Base-by-base conservation (phyloP, 1,140 invertebrate species). In the Drosophila kanapiae region DNA sequence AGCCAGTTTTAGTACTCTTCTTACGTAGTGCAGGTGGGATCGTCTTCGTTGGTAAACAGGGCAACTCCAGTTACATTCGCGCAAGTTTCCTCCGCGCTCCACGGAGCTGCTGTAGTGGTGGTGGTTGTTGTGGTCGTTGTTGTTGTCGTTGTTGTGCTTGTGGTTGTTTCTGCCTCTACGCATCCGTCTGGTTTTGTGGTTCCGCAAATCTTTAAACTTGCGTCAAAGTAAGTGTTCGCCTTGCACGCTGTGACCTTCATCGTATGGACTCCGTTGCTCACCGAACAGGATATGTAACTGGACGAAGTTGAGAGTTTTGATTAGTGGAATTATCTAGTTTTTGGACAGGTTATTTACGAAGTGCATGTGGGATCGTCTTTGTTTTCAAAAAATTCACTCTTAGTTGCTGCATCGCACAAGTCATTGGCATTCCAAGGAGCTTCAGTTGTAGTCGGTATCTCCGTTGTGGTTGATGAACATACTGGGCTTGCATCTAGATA, bases 11-110 rank as follows among this genome's bases (percentile, higher is more conserved):
- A 6, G 8, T 27, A 6, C 13, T 8, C 4, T 10, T n/a, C 49
- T 58, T 47, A 79, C 80, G 45, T 53, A 18, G 35, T 48, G 43
- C 80, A 83, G 13, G 69, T 79, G n/a, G 60, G 42, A 82, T 82
- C 80, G 4, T 42, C 47, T 40, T 64, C 10, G 33, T 82, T 78
- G 27, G 35, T 1, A 27, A 76, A 54, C 18, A 27, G 49, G 13
- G 42, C 33, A 10, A 6, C 18, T 5, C n/a, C 31, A 4, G 62
- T 38, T 3, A 70, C 9, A 16, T 40, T 43, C 23, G 11, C 27
- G 27, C 67, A 70, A 5, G 48, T 16, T n/a, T 10, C 38, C 27
- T 68, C 71, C 7, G 47, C 42, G 38, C 37, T 67, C 53, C 72
- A 63, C 6, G 62, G 62, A n/a, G 27, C 13, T 14, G 42, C 38